Base-by-base conservation (phyloP, 2,888 invertebrate species). In the Aproaerema taeniolella region DNA sequence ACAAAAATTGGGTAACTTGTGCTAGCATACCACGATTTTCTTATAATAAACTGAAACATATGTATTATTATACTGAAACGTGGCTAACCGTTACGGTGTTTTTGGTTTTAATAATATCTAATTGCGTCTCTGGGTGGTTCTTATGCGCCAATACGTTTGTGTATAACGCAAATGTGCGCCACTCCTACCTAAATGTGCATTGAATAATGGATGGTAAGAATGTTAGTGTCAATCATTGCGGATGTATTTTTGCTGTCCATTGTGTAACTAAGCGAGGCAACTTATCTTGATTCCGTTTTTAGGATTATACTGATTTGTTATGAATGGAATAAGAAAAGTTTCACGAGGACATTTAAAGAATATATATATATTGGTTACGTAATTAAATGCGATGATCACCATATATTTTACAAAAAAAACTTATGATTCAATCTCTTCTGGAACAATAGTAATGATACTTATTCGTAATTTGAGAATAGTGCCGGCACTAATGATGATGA, bases 141-240 rank as follows among this genome's bases (percentile, higher is more conserved):
- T 63, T 57, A 55, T 60, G 61, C 49, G 51, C 50, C 31, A 53
- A 49, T 56, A n/a, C n/a, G 53, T 62, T 63, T 65, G 60, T 61
- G 54, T 59, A 55, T 53, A 45, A 47, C 48, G 51, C 44, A 55
- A 53, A 55, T 59, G 49, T 49, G 50, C 58, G 55, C 53, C 51
- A 45, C 50, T 39, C 44, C 42, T 42, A 12, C 24, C 24, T 46
- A 61, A 65, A 70, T 70, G 71, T 68, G 70, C 65, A 61, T 58
- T 61, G 66, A 72, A 76, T 73, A 59, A 63, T 55, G 53, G 61
- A 26, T 16, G 26, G 15, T 11, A 16, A 28, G 16, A 35, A 35
- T 35, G 26, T 28, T 16, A 28, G 10, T 35, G 26, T 28, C 28
- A 16, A 28, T 28, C 28, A 16, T 16, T 16, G 15, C 10, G 9